Evolutionary conservation across 2,888 invertebrate genomes (phyloP).

Genomic region (Amorpha juglandis): DNA sequence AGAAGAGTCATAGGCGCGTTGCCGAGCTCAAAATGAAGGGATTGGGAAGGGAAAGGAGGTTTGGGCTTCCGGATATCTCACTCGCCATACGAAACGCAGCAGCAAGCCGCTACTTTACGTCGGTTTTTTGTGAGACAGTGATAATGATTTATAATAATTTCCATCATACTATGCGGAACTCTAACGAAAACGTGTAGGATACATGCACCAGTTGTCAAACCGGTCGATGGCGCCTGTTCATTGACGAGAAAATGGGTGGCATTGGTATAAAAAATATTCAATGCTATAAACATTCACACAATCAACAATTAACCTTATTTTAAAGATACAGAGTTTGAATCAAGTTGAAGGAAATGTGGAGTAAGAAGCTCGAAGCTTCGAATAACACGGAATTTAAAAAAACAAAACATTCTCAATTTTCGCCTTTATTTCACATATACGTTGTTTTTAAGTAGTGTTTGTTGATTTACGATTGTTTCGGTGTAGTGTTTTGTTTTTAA

Average conservation of each 20-base stretch:
- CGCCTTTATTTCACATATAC: conserved; percentile 19
- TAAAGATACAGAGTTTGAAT: background rate
- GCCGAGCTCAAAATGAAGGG: too few species aligned
- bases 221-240: conserved; percentile 40
- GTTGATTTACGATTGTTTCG: conserved; percentile 18
- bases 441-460: conserved; percentile 15
- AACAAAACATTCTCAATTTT: conserved; percentile 6
- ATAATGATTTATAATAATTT: background rate
- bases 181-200: conserved; percentile 27
- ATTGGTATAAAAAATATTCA: conserved; percentile 35
- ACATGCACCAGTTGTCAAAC: conserved; percentile 31
- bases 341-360: background rate
- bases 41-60: too few species aligned
- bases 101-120: too few species aligned
- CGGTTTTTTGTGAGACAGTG: too few species aligned
- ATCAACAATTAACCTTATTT: background rate
- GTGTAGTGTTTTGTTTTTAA: background rate
- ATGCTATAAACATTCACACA: conserved; percentile 23
- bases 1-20: too few species aligned
- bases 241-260: conserved; percentile 40
- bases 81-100: too few species aligned
- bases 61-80: too few species aligned
- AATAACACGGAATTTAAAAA: conserved; percentile 8
- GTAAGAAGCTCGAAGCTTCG: background rate
- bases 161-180: conserved; percentile 3